Evolutionary conservation across 2,888 invertebrate species (phyloP).

Genomic region (Tryphoninae sp.): DNA sequence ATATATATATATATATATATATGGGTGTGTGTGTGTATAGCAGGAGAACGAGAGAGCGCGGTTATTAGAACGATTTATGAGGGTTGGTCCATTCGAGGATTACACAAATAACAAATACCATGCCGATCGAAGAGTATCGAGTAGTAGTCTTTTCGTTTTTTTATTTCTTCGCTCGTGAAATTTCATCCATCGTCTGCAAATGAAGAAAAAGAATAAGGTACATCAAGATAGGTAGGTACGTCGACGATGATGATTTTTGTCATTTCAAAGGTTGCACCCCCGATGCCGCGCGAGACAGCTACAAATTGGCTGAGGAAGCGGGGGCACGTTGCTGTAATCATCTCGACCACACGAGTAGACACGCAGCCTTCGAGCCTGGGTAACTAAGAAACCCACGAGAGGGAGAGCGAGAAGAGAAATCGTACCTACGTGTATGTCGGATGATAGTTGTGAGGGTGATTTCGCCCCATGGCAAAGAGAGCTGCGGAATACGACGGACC

Average conservation of each 20-base stretch:
- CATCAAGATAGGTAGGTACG: not conserved
- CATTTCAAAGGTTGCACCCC: not conserved
- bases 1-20: not conserved
- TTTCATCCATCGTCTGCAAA: not conserved
- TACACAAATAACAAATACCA: conserved; percentile 9
- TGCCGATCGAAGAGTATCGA: not conserved
- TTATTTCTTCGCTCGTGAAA: not conserved
- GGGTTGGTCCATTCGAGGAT: conserved; percentile 9
- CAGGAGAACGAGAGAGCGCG: conserved; percentile 14
- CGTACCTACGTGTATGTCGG: conserved; percentile 3
- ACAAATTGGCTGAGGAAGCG: conserved; percentile 15
- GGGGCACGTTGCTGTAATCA: conserved; percentile 45
- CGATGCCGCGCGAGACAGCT: not conserved
- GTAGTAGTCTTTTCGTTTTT: conserved; percentile 20
- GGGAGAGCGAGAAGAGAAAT: not conserved
- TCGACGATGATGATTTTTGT: not conserved
- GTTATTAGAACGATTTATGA: conserved; percentile 52
- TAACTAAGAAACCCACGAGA: conserved; percentile 48
- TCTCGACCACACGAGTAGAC: conserved; percentile 43
- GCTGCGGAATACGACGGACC: conserved; percentile 52
- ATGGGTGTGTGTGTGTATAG: not conserved
- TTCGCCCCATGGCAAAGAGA: conserved; percentile 57
- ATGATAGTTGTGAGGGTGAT: conserved; percentile 34
- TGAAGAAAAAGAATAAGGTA: not conserved
- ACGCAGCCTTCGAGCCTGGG: conserved; percentile 46